Conservation (phyloP, 2,888 invertebrate genomes). For the Ochropleura leucogaster region DNA sequence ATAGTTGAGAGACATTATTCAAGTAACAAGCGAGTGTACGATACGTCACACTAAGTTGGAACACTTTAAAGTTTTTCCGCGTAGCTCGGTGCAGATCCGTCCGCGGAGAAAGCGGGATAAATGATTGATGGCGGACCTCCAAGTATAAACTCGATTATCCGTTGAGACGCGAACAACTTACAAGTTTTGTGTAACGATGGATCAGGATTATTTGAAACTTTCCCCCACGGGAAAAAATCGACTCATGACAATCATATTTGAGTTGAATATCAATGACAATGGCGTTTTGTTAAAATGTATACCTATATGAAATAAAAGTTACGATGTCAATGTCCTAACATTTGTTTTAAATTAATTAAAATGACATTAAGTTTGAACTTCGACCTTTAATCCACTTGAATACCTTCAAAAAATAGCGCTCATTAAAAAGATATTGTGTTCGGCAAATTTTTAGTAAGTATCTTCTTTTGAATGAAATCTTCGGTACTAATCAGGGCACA, state of each 20-base stretch:
- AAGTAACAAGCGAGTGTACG: conserved; percentile 75
- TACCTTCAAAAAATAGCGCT: conserved; percentile 18
- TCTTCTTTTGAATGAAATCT: conserved; percentile 23
- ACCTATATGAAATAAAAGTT: conserved; percentile 6
- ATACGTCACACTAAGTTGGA: conserved; percentile 84
- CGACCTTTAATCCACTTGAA: neutral
- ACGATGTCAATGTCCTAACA: neutral
- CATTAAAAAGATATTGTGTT: conserved; percentile 50
- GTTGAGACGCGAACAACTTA: conserved; percentile 90
- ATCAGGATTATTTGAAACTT: conserved; percentile 89
- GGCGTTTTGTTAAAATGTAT: conserved; percentile 43
- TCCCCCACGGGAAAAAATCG: conserved; percentile 83
- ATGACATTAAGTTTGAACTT: conserved; percentile 24
- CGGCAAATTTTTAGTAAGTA: conserved; percentile 31
- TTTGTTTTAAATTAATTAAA: conserved; percentile 23
- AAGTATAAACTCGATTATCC: conserved; percentile 91
- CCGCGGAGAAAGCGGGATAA: conserved; percentile 83
- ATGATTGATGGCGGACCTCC: conserved; percentile 90
- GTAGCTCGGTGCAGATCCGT: conserved; percentile 79
- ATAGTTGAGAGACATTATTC: conserved; percentile 66
- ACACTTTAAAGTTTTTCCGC: conserved; percentile 89
- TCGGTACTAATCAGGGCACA: conserved; percentile 51
- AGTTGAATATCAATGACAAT: conserved; percentile 84
- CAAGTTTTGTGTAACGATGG: conserved; percentile 91
- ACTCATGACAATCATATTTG: conserved; percentile 89